Conservation (phyloP, 1,140 invertebrate species). For the Arctopsyche grandis region DNA sequence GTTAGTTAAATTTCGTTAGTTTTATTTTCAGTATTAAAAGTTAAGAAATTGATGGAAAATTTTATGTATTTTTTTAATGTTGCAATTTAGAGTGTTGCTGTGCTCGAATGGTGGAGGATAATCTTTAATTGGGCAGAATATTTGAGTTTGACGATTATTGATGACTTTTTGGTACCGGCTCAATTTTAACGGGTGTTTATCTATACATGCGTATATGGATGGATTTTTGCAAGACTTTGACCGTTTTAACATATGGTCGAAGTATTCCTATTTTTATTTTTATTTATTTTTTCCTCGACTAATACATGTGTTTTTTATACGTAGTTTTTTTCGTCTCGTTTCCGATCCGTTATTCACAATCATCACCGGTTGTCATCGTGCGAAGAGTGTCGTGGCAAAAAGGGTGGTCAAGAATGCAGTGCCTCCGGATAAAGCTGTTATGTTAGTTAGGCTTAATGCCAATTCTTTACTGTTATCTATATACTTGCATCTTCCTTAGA, state of each 20-base stretch:
- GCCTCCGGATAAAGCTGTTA: constrained; percentile 20
- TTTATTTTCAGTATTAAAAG: background rate
- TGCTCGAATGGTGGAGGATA: constrained; percentile 7
- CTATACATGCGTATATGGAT: background rate
- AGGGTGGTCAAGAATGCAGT: constrained; percentile 26
- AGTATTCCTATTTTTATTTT: background rate
- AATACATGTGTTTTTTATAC: constrained; percentile 1
- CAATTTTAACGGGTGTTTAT: background rate
- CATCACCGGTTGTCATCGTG: background rate
- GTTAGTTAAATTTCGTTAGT: background rate
- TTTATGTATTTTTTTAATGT: background rate
- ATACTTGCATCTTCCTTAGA: background rate
- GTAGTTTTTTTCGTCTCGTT: background rate
- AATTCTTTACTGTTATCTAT: constrained; percentile 16
- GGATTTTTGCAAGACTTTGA: background rate
- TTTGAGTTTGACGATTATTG: constrained; percentile 29
- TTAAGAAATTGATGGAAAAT: background rate
- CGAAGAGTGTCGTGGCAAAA: constrained; percentile 5
- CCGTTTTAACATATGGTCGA: constrained; percentile 4
- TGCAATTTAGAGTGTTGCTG: background rate
- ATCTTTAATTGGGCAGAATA: constrained; percentile 28
- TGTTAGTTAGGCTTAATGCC: background rate
- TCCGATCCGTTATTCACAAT: constrained; percentile 15
- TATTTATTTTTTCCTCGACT: constrained; percentile 7
- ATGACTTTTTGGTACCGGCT: constrained; percentile 11